These are phyloP conservation scores for Thereva unica DNA, from an alignment of 2,888 invertebrate genomes.

Conservation along the genomic window DNA sequence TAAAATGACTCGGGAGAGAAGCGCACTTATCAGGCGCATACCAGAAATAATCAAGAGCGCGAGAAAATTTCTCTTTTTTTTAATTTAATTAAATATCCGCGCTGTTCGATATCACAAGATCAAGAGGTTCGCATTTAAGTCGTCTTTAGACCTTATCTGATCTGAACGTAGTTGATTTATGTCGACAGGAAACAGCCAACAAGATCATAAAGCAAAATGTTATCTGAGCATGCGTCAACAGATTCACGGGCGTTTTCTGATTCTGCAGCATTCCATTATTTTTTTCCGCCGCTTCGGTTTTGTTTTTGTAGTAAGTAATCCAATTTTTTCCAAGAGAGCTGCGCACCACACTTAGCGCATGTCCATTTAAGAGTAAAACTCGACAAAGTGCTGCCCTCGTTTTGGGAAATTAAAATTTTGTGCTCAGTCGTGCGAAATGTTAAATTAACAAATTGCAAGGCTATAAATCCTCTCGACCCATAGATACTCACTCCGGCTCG, in stretches of 20 bases:
- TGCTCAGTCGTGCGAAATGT: neutral
- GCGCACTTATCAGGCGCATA: neutral
- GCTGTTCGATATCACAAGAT: constrained; percentile 12
- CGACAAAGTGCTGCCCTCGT: neutral
- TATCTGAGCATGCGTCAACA: constrained; percentile 13
- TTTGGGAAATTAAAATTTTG: constrained; percentile 7
- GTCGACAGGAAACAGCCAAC: constrained; percentile 12
- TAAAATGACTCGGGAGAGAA: neutral
- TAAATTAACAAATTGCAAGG: constrained; percentile 10
- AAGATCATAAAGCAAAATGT: constrained; percentile 23
- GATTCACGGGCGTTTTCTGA: neutral
- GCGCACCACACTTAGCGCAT: neutral
- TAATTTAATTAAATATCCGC: constrained; percentile 12
- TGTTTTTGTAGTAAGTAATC: constrained; percentile 1
- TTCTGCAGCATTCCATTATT: neutral
- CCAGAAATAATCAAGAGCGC: neutral
- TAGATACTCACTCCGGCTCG: no score
- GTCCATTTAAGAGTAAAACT: no score
- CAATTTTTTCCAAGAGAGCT: neutral
- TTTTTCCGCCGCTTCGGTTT: neutral
- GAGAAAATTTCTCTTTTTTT: constrained; percentile 1
- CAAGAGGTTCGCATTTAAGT: constrained; percentile 14
- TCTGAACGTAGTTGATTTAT: constrained; percentile 16
- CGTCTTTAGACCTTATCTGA: constrained; percentile 21
- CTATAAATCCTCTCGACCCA: constrained; percentile 2